A percentile compares a stretch with the other conserved stretches of the same genome.
phyloP scores from a whole-genome alignment of 2,113 vertebrate genomes.

The Seriola dumerili region DNA sequence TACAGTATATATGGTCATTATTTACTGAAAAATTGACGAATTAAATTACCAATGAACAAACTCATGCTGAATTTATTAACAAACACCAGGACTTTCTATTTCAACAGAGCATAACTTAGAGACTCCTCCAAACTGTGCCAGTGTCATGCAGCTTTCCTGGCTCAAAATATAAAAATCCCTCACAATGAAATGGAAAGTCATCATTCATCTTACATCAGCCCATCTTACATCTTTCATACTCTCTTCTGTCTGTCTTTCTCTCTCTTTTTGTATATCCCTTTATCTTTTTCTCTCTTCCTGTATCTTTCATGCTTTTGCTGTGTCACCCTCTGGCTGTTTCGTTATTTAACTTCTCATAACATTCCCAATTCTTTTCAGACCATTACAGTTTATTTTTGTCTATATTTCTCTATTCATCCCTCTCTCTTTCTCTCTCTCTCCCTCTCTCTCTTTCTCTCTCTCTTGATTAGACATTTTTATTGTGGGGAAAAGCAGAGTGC shows the following conservation, averaged over 20 bases:
- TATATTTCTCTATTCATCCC: neutral
- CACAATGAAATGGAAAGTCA: neutral
- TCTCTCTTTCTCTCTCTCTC: neutral
- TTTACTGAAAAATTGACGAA: too few relatives aligned
- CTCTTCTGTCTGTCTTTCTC: neutral
- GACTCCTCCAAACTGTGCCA: neutral
- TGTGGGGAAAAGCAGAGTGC: constrained; percentile 54
- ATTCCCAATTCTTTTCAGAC: neutral
- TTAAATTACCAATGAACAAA: too few relatives aligned
- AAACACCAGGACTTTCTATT: neutral
- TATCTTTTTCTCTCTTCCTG: neutral
- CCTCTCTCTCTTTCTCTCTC: constrained; percentile 10
- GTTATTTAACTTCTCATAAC: constrained; percentile 8
- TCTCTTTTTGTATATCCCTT: neutral
- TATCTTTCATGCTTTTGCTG: neutral
- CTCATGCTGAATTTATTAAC: neutral
- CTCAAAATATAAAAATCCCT: neutral
- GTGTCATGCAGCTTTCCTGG: neutral
- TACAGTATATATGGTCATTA: too few relatives aligned
- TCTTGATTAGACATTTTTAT: constrained; percentile 51
- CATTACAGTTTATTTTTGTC: neutral
- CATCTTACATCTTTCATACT: neutral
- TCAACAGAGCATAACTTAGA: too few relatives aligned
- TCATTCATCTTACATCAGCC: neutral
- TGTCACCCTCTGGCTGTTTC: constrained; percentile 20